Conservation (phyloP, 2,888 invertebrate genomes). For the Cordylochernes scorpioides region DNA sequence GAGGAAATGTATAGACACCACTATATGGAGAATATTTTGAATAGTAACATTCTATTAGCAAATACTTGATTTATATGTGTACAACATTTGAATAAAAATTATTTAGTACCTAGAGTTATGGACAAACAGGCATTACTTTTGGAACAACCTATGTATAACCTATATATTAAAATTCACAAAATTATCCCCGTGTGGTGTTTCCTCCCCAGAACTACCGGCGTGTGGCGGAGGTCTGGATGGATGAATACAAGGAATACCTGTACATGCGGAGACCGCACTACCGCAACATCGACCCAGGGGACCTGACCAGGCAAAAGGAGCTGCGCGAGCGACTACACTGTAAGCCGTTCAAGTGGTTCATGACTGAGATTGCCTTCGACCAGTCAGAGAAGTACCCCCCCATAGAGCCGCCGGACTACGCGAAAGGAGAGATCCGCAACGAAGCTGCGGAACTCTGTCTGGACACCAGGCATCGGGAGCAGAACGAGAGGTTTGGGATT, state of each 20-base stretch:
- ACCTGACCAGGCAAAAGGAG: constrained; percentile 44
- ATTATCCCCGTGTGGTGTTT: neutral
- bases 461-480: constrained; percentile 32
- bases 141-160: too few species aligned
- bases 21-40: neutral
- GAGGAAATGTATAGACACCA: neutral
- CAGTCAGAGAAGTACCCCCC: constrained; percentile 58
- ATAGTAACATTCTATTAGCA: too few species aligned
- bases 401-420: constrained; percentile 54
- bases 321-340: constrained; percentile 48
- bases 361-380: constrained; percentile 73
- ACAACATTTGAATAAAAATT: too few species aligned
- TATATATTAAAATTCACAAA: too few species aligned
- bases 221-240: constrained; percentile 96
- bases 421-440: constrained; percentile 44
- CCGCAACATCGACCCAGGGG: constrained; percentile 43
- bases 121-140: too few species aligned
- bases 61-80: too few species aligned
- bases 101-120: too few species aligned
- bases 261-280: constrained; percentile 54
- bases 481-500: constrained; percentile 25
- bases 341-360: constrained; percentile 81
- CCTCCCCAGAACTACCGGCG: constrained; percentile 51
- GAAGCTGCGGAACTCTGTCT: constrained; percentile 37
- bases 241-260: constrained; percentile 66